phyloP scores from a whole-genome alignment of 2,113 vertebrate species.

The Microtus ochrogaster region DNA sequence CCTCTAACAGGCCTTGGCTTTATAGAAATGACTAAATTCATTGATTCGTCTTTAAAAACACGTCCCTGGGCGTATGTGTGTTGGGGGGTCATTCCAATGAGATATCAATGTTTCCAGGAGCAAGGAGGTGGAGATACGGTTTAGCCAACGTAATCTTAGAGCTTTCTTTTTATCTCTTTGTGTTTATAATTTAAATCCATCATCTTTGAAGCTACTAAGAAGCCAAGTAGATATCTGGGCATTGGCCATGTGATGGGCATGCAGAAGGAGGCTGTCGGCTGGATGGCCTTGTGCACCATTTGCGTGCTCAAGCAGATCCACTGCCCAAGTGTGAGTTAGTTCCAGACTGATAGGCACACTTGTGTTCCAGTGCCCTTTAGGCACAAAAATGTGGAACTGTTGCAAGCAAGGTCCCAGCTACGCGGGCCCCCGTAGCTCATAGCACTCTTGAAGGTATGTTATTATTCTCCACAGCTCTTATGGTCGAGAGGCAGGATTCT shows the following conservation, averaged over 20 bases:
- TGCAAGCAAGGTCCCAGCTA: not conserved
- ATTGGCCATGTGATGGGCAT: not conserved
- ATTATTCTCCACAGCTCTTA: not conserved
- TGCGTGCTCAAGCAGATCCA: not conserved
- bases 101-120: not conserved
- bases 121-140: not conserved
- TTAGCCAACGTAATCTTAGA: not conserved
- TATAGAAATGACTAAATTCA: constrained; percentile 62
- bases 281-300: not conserved
- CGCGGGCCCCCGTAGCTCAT: fast-evolving
- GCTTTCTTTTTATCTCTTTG: not conserved
- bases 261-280: not conserved
- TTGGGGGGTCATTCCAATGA: not conserved
- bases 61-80: not conserved
- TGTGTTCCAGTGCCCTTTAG: not conserved
- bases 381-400: not conserved
- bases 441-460: not conserved
- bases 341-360: not conserved
- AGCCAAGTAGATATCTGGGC: not conserved
- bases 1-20: constrained; percentile 26
- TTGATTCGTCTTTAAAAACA: constrained; percentile 54
- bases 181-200: not conserved
- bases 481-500: not conserved
- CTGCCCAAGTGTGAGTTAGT: not conserved
- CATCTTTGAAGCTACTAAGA: not conserved